Percentiles rank a stretch among this genome's conserved stretches.
These are phyloP conservation scores for Stichodactyla helianthus DNA, from an alignment of 64 coral and sea anemone species.

Conservation along the genomic window DNA sequence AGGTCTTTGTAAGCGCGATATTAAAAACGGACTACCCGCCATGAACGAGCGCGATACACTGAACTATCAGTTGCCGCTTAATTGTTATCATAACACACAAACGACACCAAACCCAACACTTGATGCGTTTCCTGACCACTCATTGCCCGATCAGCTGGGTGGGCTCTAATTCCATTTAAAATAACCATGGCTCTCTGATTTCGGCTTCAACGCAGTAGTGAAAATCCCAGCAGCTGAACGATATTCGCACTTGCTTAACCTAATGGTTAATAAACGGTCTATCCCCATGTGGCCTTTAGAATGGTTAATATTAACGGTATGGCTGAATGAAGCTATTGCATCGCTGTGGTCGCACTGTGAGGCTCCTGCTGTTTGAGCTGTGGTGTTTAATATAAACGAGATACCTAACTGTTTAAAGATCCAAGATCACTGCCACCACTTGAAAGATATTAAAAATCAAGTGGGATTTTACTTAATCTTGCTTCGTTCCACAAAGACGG, in stretches of 20 bases:
- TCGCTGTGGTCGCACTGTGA: constrained; percentile 2
- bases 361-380: constrained; percentile 2
- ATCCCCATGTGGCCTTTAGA: constrained; percentile 12
- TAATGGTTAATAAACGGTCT: constrained; percentile 25
- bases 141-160: neutral
- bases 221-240: neutral
- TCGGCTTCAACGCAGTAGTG: neutral
- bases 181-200: neutral
- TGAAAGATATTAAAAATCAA: neutral
- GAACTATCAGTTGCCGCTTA: constrained; percentile 1
- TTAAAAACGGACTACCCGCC: constrained; percentile 27
- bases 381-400: constrained; percentile 27
- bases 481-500: neutral
- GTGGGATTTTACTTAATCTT: constrained; percentile 21
- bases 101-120: neutral
- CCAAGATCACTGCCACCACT: constrained; percentile 3
- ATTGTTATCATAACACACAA: constrained; percentile 8
- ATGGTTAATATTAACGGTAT: neutral
- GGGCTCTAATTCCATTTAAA: neutral
- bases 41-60: constrained; percentile 1
- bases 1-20: constrained; percentile 11
- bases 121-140: constrained; percentile 5
- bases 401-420: neutral
- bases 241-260: neutral
- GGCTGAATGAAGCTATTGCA: neutral